A percentile compares a stretch with the other conserved stretches of the same genome.
These are phyloP conservation scores for Typhlichthys subterraneus DNA, from an alignment of 2,797 vertebrate genomes.

Conservation along the genomic window DNA sequence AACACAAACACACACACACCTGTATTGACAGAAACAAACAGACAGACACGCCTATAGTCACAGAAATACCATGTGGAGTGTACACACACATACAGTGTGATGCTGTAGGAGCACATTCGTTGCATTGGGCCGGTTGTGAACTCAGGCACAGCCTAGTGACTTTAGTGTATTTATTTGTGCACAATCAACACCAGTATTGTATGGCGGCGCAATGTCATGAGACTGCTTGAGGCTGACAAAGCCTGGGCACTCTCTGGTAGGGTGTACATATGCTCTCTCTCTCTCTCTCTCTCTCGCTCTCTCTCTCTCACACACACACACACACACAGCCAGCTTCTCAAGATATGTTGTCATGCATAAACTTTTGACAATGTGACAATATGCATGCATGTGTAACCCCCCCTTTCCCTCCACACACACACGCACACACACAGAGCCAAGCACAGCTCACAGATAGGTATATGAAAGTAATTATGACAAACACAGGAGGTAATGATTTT, in stretches of 20 bases:
- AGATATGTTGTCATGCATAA: background rate
- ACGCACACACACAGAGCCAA: background rate
- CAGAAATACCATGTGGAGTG: background rate
- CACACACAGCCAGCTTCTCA: background rate
- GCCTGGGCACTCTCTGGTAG: conserved; percentile 40
- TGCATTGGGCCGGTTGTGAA: conserved; percentile 77
- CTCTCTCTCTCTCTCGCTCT: background rate
- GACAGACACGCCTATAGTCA: background rate
- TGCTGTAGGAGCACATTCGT: conserved; percentile 34
- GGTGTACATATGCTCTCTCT: conserved; percentile 26
- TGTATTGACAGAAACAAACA: background rate
- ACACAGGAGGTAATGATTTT: conserved; percentile 15
- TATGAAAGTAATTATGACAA: conserved; percentile 22
- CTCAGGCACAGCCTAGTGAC: conserved; percentile 65
- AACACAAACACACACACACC: background rate
- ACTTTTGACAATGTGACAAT: background rate
- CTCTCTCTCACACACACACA: background rate
- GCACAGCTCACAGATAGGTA: conserved; percentile 1
- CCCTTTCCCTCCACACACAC: background rate
- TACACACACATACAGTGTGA: background rate
- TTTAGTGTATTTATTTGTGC: conserved; percentile 78
- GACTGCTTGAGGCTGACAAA: conserved; percentile 63
- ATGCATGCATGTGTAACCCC: conserved; percentile 12
- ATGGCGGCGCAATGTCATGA: conserved; percentile 62
- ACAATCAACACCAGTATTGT: conserved; percentile 78